Evolutionary conservation across 2,888 invertebrate genomes (phyloP).

Genomic region (Dyspetes luteomarginatus): DNA sequence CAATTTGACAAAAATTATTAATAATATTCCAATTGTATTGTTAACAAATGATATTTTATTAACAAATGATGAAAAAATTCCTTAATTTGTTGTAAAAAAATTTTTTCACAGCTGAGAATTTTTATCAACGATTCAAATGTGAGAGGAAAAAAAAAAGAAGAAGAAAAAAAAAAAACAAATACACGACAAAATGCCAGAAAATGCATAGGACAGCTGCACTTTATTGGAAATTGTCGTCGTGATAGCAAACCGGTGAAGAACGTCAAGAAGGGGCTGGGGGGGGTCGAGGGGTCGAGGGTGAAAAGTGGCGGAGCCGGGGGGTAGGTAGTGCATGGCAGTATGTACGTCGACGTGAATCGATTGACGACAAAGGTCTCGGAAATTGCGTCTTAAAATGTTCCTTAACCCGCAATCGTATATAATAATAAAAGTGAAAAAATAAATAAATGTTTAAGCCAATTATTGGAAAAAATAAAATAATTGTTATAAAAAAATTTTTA

Average conservation of each 20-base stretch:
- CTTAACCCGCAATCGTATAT: constrained; percentile 52
- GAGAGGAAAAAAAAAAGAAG: neutral
- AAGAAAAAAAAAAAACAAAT: constrained; percentile 61
- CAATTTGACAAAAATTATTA: neutral
- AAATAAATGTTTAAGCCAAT: constrained; percentile 11
- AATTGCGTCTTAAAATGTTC: constrained; percentile 77
- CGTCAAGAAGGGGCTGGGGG: constrained; percentile 18
- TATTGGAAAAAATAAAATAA: neutral
- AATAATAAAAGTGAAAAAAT: constrained; percentile 14
- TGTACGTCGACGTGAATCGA: constrained; percentile 75
- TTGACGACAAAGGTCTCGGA: constrained; percentile 75
- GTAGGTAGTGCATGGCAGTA: constrained; percentile 47
- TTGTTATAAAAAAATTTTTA: neutral
- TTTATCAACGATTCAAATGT: constrained; percentile 9
- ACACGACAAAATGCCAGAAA: constrained; percentile 53
- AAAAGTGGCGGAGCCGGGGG: constrained; percentile 1
- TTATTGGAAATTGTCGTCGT: constrained; percentile 77
- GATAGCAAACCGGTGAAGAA: constrained; percentile 62
- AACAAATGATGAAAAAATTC: too few relatives aligned
- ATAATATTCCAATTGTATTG: neutral
- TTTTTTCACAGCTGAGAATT: too few relatives aligned
- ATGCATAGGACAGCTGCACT: constrained; percentile 69
- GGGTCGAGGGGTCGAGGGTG: constrained; percentile 8
- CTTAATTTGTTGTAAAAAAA: too few relatives aligned
- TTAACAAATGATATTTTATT: neutral